Conservation (phyloP, 2,888 invertebrate genomes). For the Agrochola circellaris region DNA sequence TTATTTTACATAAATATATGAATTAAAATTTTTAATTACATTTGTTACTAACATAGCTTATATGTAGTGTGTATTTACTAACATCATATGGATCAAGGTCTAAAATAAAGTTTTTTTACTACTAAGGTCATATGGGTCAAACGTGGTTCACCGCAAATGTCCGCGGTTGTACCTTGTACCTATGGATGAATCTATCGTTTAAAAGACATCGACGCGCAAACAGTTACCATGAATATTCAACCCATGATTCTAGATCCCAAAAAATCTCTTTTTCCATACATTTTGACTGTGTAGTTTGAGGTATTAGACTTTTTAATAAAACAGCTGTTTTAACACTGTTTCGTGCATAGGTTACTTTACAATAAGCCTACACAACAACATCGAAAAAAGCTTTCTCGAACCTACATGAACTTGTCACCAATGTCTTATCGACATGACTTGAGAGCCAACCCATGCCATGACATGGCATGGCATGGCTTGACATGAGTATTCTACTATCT, state of each 20-base stretch:
- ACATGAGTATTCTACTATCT: too few relatives aligned
- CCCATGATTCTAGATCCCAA: neutral
- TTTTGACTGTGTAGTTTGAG: neutral
- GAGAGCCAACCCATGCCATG: too few relatives aligned
- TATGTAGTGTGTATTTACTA: too few relatives aligned
- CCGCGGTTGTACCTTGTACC: neutral
- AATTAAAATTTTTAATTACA: too few relatives aligned
- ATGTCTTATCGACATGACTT: neutral
- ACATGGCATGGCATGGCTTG: too few relatives aligned
- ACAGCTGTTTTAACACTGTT: too few relatives aligned
- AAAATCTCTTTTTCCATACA: neutral
- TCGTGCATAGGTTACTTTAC: neutral
- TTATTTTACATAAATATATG: too few relatives aligned
- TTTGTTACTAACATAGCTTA: too few relatives aligned
- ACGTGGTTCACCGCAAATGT: too few relatives aligned
- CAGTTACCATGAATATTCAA: neutral
- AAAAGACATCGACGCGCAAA: neutral
- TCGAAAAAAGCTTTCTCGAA: neutral
- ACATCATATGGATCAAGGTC: too few relatives aligned
- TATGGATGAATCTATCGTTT: neutral
- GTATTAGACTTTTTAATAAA: neutral
- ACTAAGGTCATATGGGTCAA: too few relatives aligned
- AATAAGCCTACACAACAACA: neutral
- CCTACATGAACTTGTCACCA: neutral
- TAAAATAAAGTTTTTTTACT: too few relatives aligned